A percentile compares a stretch with the other conserved stretches of the same genome.
Evolutionary conservation across 2,797 vertebrate genomes (phyloP).

Genomic region (Epinephelus malabaricus): DNA sequence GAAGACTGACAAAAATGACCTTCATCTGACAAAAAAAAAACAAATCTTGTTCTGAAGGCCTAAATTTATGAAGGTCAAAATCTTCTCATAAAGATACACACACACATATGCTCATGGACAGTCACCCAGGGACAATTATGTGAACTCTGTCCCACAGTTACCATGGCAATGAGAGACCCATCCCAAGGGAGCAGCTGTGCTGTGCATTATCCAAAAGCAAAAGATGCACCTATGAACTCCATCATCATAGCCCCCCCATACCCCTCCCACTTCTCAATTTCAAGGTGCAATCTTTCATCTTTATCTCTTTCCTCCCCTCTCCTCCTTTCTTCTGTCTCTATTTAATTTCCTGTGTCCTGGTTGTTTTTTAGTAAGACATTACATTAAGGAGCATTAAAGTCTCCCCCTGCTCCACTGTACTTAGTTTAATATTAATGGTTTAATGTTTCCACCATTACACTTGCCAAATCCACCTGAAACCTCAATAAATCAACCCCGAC

Average conservation of each 20-base stretch:
- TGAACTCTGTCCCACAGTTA: conserved; percentile 73
- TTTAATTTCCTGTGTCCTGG: conserved; percentile 53
- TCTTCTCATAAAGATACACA: conserved; percentile 11
- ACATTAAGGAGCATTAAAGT: conserved; percentile 43
- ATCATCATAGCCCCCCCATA: conserved; percentile 7
- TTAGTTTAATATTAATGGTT: conserved; percentile 54
- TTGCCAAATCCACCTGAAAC: conserved; percentile 40
- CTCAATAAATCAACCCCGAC: conserved; percentile 48
- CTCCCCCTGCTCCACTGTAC: conserved; percentile 25
- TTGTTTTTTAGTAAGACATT: conserved; percentile 47
- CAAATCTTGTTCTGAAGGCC: neutral
- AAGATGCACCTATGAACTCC: conserved; percentile 64
- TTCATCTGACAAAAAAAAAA: neutral
- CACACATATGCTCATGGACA: conserved; percentile 19
- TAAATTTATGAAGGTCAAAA: neutral
- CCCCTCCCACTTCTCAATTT: conserved; percentile 30
- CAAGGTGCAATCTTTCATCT: conserved; percentile 57
- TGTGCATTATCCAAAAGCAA: conserved; percentile 55
- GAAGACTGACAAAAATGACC: conserved; percentile 10
- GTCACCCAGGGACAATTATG: conserved; percentile 53
- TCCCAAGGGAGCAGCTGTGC: conserved; percentile 67
- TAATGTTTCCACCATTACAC: conserved; percentile 41
- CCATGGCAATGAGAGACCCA: conserved; percentile 67
- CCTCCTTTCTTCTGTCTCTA: neutral
- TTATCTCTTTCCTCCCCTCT: conserved; percentile 25